phyloP scores from a whole-genome alignment of 2,797 vertebrate species.

The Gila robusta region DNA sequence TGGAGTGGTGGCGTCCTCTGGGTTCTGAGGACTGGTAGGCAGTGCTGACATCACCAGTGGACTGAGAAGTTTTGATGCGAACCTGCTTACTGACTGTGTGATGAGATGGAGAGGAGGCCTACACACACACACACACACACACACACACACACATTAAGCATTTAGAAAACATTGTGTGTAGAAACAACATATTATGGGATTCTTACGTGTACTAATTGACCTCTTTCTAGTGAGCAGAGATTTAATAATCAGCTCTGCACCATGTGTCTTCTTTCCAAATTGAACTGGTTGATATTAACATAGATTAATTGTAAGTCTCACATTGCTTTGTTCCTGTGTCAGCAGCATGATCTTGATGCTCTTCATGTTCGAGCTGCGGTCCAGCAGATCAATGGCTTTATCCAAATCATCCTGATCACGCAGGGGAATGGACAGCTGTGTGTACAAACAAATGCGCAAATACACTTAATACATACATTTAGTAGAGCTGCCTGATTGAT shows the following conservation, averaged over 20 bases:
- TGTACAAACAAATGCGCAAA: slow-evolving; percentile 28
- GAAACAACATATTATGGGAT: neutral
- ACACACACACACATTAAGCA: slow-evolving; percentile 5
- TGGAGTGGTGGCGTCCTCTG: slow-evolving; percentile 92
- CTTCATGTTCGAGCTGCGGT: slow-evolving; percentile 96
- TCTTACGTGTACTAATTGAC: neutral
- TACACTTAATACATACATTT: slow-evolving; percentile 27
- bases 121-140: slow-evolving; percentile 41
- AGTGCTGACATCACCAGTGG: slow-evolving; percentile 89
- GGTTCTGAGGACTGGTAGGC: slow-evolving; percentile 88
- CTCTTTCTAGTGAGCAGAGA: neutral
- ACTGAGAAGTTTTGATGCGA: slow-evolving; percentile 95
- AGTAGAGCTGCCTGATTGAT: neutral
- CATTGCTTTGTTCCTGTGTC: slow-evolving; percentile 89
- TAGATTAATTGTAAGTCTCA: slow-evolving; percentile 69
- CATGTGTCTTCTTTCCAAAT: neutral
- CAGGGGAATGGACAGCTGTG: slow-evolving; percentile 92
- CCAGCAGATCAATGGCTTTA: slow-evolving; percentile 93
- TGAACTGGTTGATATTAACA: neutral
- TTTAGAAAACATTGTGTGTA: neutral
- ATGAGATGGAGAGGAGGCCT: slow-evolving; percentile 84
- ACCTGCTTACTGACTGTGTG: slow-evolving; percentile 88
- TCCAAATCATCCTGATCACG: slow-evolving; percentile 93
- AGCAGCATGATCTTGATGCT: slow-evolving; percentile 95
- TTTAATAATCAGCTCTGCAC: neutral